Evolutionary conservation across 2,797 vertebrate species (phyloP).

Genomic region (Capromys pilorides): DNA sequence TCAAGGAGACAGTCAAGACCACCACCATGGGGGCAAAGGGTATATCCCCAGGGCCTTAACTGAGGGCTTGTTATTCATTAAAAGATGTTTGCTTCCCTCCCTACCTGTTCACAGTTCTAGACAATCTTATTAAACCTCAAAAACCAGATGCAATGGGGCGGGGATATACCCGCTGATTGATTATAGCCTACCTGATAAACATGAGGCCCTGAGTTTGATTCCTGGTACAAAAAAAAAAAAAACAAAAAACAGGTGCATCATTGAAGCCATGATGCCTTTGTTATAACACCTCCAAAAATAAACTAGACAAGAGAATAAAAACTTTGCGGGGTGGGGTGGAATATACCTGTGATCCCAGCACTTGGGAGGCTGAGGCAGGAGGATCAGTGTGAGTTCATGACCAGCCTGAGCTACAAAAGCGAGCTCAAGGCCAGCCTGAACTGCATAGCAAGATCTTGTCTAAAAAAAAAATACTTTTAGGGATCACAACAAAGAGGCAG

Average conservation of each 20-base stretch:
- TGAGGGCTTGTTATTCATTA: not conserved
- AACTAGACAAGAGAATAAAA: not conserved
- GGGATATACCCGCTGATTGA: too few species aligned
- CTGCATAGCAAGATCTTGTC: too few species aligned
- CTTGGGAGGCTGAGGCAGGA: too few species aligned
- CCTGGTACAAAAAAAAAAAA: too few species aligned
- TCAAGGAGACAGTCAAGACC: not conserved
- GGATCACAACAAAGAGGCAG: not conserved
- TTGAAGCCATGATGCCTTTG: not conserved
- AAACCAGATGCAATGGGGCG: not conserved
- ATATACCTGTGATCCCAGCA: too few species aligned
- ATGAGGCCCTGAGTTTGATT: too few species aligned
- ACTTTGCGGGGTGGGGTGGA: too few species aligned
- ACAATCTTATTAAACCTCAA: not conserved
- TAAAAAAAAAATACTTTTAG: not conserved
- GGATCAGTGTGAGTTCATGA: too few species aligned
- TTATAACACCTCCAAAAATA: not conserved
- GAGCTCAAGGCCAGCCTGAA: too few species aligned
- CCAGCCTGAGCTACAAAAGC: too few species aligned
- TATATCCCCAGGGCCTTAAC: not conserved
- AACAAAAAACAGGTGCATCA: not conserved
- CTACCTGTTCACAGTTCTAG: not conserved
- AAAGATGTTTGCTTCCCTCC: not conserved
- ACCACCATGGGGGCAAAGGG: not conserved
- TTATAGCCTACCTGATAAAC: too few species aligned